phyloP scores from a whole-genome alignment of 2,113 vertebrate species.

The Taurulus bubalis region DNA sequence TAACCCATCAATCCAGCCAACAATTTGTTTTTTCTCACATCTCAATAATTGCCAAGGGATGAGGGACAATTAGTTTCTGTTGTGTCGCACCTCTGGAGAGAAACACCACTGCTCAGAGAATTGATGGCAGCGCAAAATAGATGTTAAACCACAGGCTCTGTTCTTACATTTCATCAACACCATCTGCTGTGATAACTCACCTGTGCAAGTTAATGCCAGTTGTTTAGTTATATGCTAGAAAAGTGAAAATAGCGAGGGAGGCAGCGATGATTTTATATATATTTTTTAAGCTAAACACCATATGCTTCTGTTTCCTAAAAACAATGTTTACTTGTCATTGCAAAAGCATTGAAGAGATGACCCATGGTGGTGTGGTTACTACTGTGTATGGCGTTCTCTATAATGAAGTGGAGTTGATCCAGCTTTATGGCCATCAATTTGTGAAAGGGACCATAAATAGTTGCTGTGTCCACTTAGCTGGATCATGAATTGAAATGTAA shows the following conservation, averaged over 20 bases:
- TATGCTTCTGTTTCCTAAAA: conserved; percentile 23
- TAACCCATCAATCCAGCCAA: conserved; percentile 53
- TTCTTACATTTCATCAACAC: conserved; percentile 34
- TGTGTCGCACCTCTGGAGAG: conserved; percentile 38
- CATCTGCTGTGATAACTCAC: conserved; percentile 46
- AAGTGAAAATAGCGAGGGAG: conserved; percentile 14
- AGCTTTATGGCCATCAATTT: conserved; percentile 56
- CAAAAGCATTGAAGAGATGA: neutral
- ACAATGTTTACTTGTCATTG: neutral
- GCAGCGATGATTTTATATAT: neutral
- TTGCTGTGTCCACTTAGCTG: conserved; percentile 42
- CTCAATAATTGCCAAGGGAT: conserved; percentile 47
- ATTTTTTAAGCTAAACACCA: conserved; percentile 3
- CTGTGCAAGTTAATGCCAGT: conserved; percentile 17
- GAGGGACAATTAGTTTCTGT: conserved; percentile 52
- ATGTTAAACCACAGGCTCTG: conserved; percentile 16
- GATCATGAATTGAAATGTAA: conserved; percentile 43
- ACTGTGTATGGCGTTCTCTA: conserved; percentile 35
- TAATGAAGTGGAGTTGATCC: conserved; percentile 62
- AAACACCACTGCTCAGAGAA: neutral
- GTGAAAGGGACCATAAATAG: conserved; percentile 52
- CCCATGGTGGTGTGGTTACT: neutral
- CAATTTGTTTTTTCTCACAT: conserved; percentile 45
- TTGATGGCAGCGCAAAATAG: conserved; percentile 29
- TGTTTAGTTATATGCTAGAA: conserved; percentile 20